Percentiles rank a stretch among this genome's conserved stretches.
Conservation (phyloP, 2,113 vertebrate species). For the Rhinoderma darwinii region DNA sequence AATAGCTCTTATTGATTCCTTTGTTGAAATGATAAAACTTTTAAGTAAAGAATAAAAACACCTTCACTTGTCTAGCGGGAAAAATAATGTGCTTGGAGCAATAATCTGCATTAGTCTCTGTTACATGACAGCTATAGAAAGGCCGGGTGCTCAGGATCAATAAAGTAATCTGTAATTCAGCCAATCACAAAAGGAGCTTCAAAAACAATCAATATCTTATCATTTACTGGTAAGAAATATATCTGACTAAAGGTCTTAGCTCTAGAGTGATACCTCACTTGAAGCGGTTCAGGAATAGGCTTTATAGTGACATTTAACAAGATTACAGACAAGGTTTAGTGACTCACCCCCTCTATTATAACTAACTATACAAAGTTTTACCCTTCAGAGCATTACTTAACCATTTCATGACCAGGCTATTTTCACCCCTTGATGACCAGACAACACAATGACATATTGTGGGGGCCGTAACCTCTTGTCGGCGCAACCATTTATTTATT, state of each 20-base stretch:
- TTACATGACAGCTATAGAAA: constrained; percentile 49
- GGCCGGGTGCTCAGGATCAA: constrained; percentile 24
- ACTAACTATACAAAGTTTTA: neutral
- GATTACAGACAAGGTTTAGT: constrained; percentile 35
- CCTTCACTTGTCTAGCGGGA: constrained; percentile 16
- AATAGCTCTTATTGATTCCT: constrained; percentile 14
- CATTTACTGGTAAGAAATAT: constrained; percentile 50
- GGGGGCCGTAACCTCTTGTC: too few relatives aligned
- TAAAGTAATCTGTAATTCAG: constrained; percentile 55
- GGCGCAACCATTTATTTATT: too few relatives aligned
- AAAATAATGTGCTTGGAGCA: constrained; percentile 17
- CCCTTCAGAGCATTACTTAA: neutral
- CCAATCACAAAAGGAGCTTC: constrained; percentile 47
- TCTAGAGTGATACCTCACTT: constrained; percentile 24
- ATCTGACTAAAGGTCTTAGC: constrained; percentile 54
- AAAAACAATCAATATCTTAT: constrained; percentile 54
- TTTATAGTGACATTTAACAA: constrained; percentile 47
- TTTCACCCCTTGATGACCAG: neutral
- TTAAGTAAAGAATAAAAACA: constrained; percentile 32
- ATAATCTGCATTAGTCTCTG: constrained; percentile 47
- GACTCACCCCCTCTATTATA: neutral
- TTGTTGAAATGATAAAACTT: constrained; percentile 5
- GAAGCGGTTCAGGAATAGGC: constrained; percentile 9
- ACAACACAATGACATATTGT: too few relatives aligned
- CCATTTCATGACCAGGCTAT: neutral